Evolutionary conservation across 2,888 invertebrate genomes (phyloP).

Genomic region (Thysanoteuthis rhombus): DNA sequence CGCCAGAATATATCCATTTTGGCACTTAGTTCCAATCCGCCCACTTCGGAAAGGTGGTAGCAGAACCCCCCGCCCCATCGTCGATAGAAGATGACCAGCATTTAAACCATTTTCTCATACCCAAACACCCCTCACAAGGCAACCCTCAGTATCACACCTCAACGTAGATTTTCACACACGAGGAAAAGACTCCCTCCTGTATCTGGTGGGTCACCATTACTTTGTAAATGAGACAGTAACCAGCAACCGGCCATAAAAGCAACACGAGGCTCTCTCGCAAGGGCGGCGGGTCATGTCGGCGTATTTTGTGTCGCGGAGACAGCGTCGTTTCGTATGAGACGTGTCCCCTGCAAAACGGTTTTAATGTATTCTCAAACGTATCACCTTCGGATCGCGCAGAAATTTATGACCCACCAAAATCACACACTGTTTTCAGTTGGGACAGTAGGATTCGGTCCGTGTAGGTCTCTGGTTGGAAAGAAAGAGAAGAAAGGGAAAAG

Average conservation of each 20-base stretch:
- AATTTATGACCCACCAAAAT: not conserved
- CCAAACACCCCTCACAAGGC: not conserved
- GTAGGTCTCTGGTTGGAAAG: not conserved
- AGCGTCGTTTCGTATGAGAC: not conserved
- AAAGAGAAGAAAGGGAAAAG: not conserved
- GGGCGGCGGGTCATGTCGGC: not conserved
- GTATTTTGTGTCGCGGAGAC: not conserved
- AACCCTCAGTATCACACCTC: not conserved
- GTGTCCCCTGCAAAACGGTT: not conserved
- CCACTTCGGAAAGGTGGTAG: too few relatives aligned
- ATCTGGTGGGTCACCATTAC: not conserved
- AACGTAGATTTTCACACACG: not conserved
- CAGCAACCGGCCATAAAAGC: not conserved
- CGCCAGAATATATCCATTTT: too few relatives aligned
- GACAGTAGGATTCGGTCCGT: not conserved
- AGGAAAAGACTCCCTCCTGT: not conserved
- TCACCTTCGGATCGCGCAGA: not conserved
- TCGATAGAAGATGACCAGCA: too few relatives aligned
- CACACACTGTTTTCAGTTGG: conserved; percentile 12
- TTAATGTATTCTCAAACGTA: conserved; percentile 12
- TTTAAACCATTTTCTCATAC: too few relatives aligned
- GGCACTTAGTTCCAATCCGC: too few relatives aligned
- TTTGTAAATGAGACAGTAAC: not conserved
- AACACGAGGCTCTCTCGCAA: not conserved
- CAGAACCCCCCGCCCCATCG: too few relatives aligned